Evolutionary conservation across 2,888 invertebrate species (phyloP).

Genomic region (Dynastes hyllus): DNA sequence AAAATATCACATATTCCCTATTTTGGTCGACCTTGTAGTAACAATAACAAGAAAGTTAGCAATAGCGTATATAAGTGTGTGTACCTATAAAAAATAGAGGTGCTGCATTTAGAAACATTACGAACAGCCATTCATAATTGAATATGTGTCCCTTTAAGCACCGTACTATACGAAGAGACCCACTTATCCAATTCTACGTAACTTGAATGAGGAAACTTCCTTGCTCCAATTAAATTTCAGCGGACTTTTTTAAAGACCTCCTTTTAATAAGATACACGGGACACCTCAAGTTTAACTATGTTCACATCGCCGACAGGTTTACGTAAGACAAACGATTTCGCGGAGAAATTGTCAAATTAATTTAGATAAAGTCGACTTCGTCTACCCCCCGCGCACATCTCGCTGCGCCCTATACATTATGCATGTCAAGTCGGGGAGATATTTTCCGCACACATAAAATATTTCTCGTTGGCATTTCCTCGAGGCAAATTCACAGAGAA

Average conservation of each 20-base stretch:
- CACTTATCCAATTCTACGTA: no score
- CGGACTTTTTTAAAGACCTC: not conserved
- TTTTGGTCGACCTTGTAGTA: no score
- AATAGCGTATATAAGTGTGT: no score
- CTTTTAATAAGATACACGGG: no score
- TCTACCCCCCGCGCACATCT: not conserved
- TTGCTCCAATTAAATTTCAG: not conserved
- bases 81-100: no score
- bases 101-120: no score
- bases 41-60: no score
- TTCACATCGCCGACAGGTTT: constrained; percentile 4
- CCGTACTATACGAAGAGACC: no score
- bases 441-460: constrained; percentile 51
- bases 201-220: no score
- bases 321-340: constrained; percentile 33
- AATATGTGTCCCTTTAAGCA: no score
- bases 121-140: no score
- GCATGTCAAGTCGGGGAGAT: constrained; percentile 42
- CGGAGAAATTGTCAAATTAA: constrained; percentile 42
- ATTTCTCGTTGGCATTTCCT: constrained; percentile 45
- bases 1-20: no score
- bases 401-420: constrained; percentile 36
- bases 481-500: constrained; percentile 41
- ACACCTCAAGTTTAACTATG: not conserved
- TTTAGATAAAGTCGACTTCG: constrained; percentile 38